phyloP scores from a whole-genome alignment of 2,888 invertebrate genomes.

The Eupithecia centaureata region DNA sequence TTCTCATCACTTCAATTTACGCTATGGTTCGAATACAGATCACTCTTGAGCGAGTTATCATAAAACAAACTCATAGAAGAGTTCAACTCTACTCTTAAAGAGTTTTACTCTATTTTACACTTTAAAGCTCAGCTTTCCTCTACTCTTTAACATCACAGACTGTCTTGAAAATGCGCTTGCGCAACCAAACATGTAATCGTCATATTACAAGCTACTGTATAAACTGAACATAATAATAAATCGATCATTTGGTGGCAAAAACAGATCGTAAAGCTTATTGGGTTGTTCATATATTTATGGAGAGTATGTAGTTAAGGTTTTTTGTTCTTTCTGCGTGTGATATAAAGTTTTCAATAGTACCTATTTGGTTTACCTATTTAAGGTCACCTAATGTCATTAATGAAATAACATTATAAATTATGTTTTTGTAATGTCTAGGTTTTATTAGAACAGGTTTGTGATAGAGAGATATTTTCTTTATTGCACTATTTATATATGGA shows the following conservation, averaged over 20 bases:
- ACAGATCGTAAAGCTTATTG: slow-evolving; percentile 6
- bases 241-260: slow-evolving; percentile 8
- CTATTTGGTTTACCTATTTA: not conserved
- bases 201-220: slow-evolving; percentile 16
- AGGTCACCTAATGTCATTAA: not conserved
- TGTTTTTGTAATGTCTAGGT: too few species aligned
- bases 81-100: not conserved
- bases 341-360: not conserved
- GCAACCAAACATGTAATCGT: not conserved
- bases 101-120: not conserved
- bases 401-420: not conserved
- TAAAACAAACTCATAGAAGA: too few species aligned
- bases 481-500: too few species aligned
- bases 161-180: not conserved
- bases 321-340: not conserved
- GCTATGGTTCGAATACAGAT: too few species aligned
- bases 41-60: too few species aligned
- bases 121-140: not conserved
- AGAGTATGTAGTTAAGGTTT: slow-evolving; percentile 3
- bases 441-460: too few species aligned
- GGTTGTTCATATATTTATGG: slow-evolving; percentile 24
- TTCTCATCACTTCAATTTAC: too few species aligned
- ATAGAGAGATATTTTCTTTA: too few species aligned
- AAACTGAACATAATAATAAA: slow-evolving; percentile 15
- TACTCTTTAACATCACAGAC: not conserved